A percentile compares a stretch with the other conserved stretches of the same genome.
These are phyloP conservation scores for Thysanoteuthis rhombus DNA, from an alignment of 2,888 invertebrate genomes.

Conservation along the genomic window DNA sequence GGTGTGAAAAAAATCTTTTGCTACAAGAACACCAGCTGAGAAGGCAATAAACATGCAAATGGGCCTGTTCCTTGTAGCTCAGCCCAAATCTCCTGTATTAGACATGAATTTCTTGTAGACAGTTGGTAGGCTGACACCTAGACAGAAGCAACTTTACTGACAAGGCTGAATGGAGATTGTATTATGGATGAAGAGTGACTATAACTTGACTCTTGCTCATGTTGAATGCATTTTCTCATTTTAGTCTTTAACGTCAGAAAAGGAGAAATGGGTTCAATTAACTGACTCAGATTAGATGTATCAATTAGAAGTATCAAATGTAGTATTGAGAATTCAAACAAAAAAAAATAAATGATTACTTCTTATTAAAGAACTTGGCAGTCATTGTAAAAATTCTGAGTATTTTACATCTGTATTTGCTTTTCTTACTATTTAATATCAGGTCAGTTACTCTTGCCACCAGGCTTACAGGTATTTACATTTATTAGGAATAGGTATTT, in stretches of 20 bases:
- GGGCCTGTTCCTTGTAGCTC: neutral
- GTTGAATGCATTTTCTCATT: neutral
- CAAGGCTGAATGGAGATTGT: neutral
- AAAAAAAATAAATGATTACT: too few relatives aligned
- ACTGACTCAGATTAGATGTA: too few relatives aligned
- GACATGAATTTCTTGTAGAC: neutral
- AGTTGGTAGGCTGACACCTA: neutral
- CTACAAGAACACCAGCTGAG: neutral
- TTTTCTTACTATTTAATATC: too few relatives aligned
- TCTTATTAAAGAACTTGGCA: too few relatives aligned
- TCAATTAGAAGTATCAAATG: too few relatives aligned
- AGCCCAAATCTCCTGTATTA: neutral
- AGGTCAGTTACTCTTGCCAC: too few relatives aligned
- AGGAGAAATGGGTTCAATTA: too few relatives aligned
- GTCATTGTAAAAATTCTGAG: too few relatives aligned
- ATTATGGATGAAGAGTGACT: neutral
- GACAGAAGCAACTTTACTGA: neutral
- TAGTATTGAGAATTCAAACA: too few relatives aligned
- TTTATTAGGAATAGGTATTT: too few relatives aligned
- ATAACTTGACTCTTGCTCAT: neutral
- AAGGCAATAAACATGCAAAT: neutral
- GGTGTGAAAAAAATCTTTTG: neutral
- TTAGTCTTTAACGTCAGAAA: neutral
- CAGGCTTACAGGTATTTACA: too few relatives aligned
- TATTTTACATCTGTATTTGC: too few relatives aligned